Conservation (phyloP, 2,797 vertebrate genomes). For the Brotula barbata region DNA sequence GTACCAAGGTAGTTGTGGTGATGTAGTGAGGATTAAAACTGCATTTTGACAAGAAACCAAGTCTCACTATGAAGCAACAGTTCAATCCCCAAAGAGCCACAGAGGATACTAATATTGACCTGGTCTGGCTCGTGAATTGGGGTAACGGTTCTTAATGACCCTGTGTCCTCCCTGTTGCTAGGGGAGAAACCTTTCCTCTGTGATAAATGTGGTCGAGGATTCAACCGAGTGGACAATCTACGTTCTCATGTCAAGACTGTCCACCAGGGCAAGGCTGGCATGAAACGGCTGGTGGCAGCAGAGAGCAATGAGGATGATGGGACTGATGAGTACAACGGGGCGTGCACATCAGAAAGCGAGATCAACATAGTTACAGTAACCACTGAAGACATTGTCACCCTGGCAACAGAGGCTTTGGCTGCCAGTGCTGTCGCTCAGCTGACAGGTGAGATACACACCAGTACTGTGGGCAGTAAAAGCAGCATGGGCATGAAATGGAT, state of each 20-base stretch:
- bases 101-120: no score
- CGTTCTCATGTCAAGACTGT: slow-evolving; percentile 97
- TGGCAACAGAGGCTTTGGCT: slow-evolving; percentile 90
- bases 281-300: slow-evolving; percentile 86
- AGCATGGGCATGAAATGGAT: neutral
- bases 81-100: no score
- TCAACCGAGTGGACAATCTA: slow-evolving; percentile 97
- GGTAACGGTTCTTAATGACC: no score
- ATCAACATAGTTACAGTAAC: slow-evolving; percentile 93
- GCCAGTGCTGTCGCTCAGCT: slow-evolving; percentile 90
- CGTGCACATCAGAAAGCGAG: slow-evolving; percentile 78
- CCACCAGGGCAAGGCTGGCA: slow-evolving; percentile 94
- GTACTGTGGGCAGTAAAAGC: neutral
- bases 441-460: slow-evolving; percentile 79
- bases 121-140: no score
- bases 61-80: no score
- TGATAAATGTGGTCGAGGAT: slow-evolving; percentile 95
- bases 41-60: no score
- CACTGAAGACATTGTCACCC: slow-evolving; percentile 90
- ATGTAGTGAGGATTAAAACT: no score
- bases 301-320: slow-evolving; percentile 57
- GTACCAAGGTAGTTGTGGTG: neutral
- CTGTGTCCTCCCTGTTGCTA: slow-evolving; percentile 54
- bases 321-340: slow-evolving; percentile 49
- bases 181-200: slow-evolving; percentile 97